Percentiles rank a stretch among this genome's conserved stretches.
phyloP scores from a whole-genome alignment of 2,113 vertebrate species.

The Fulica atra region DNA sequence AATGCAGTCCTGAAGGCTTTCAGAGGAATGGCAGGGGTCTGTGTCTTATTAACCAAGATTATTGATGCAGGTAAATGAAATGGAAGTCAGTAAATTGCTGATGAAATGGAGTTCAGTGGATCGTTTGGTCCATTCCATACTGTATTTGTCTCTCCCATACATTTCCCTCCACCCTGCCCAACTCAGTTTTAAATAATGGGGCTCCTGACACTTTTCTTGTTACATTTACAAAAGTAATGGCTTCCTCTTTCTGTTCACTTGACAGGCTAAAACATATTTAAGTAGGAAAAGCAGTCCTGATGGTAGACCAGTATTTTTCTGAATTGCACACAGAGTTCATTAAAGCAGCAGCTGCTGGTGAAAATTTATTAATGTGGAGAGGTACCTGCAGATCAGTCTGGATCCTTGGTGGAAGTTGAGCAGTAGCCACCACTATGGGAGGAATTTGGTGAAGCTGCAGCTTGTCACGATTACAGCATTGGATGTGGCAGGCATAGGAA shows the following conservation, averaged over 20 bases:
- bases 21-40: neutral
- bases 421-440: neutral
- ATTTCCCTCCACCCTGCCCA: neutral
- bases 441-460: neutral
- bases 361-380: neutral
- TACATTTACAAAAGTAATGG: conserved; percentile 11
- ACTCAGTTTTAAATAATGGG: conserved; percentile 5
- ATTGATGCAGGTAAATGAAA: conserved; percentile 16
- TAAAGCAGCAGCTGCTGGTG: neutral
- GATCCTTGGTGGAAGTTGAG: neutral
- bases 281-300: neutral
- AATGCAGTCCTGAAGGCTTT: neutral
- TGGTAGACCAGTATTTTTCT: neutral
- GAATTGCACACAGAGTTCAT: neutral
- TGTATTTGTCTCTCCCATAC: neutral
- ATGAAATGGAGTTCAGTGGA: conserved; percentile 22
- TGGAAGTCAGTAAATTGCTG: conserved; percentile 9
- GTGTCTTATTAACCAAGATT: neutral
- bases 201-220: conserved; percentile 16
- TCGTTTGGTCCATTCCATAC: neutral
- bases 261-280: neutral
- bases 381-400: neutral
- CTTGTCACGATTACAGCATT: neutral
- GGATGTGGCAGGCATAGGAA: neutral
- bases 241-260: conserved; percentile 11